Percentiles rank a stretch among this genome's conserved stretches.
These are phyloP conservation scores for Lasaia peninsularis DNA, from an alignment of 1,140 invertebrate species.

Conservation along the genomic window DNA sequence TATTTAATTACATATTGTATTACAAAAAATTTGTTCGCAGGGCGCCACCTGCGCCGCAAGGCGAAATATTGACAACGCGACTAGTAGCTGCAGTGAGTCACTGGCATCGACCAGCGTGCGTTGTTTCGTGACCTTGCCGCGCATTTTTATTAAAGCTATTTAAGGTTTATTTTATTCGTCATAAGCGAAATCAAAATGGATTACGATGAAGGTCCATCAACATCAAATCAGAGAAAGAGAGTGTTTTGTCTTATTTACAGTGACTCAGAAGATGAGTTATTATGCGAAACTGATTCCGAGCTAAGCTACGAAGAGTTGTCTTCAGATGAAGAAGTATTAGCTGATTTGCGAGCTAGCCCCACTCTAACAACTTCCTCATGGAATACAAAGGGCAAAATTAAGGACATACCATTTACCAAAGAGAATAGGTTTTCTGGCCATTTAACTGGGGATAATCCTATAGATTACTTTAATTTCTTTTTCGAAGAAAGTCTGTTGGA, in stretches of 20 bases:
- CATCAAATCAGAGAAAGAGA: neutral
- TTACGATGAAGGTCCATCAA: neutral
- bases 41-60: neutral
- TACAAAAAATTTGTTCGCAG: neutral
- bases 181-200: neutral
- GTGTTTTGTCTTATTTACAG: neutral
- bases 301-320: neutral
- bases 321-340: neutral
- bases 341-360: neutral
- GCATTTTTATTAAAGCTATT: neutral
- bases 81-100: neutral
- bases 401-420: neutral
- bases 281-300: neutral
- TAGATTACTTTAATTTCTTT: conserved; percentile 15
- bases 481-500: neutral
- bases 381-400: neutral
- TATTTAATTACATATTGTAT: no score
- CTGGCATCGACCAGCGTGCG: neutral
- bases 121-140: neutral
- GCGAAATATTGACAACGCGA: neutral
- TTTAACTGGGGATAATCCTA: neutral
- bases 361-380: neutral
- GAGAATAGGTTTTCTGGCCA: neutral
- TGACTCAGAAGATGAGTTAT: neutral
- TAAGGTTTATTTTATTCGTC: neutral